Evolutionary conservation across 2,797 vertebrate genomes (phyloP).

Genomic region (Notamacropus eugenii): DNA sequence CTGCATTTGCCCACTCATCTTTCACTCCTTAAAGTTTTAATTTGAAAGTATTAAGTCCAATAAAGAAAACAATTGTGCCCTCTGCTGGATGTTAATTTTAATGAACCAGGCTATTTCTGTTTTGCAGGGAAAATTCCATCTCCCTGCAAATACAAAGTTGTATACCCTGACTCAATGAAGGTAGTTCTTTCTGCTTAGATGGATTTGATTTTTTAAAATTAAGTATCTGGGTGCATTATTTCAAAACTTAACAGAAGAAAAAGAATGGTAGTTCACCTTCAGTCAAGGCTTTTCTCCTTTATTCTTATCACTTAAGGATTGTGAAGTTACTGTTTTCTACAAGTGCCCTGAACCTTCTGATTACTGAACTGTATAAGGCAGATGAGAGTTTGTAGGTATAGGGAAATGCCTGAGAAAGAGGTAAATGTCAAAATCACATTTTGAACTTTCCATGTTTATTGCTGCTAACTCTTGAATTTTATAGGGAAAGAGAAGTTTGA

Average conservation of each 20-base stretch:
- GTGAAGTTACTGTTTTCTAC: constrained; percentile 5
- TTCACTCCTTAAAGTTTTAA: rapidly evolving
- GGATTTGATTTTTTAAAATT: background rate
- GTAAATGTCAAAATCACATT: background rate
- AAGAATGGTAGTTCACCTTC: background rate
- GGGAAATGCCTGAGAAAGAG: background rate
- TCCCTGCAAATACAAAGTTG: background rate
- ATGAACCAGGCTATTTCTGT: background rate
- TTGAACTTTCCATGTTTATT: background rate
- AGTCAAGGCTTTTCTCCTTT: background rate
- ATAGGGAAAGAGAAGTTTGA: background rate
- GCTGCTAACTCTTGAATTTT: background rate
- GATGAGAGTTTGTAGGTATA: constrained; percentile 35
- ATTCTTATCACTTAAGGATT: background rate
- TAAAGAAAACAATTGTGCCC: constrained; percentile 77
- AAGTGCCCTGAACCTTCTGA: constrained; percentile 6
- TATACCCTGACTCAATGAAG: background rate
- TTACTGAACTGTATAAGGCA: constrained; percentile 6
- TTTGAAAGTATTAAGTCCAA: background rate
- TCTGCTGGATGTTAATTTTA: constrained; percentile 75
- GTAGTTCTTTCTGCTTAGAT: background rate
- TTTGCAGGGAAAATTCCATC: background rate
- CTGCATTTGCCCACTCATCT: background rate
- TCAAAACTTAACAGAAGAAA: background rate
- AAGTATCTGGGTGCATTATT: background rate